Conservation (phyloP, 2,888 invertebrate genomes). For the Anthophora plumipes region DNA sequence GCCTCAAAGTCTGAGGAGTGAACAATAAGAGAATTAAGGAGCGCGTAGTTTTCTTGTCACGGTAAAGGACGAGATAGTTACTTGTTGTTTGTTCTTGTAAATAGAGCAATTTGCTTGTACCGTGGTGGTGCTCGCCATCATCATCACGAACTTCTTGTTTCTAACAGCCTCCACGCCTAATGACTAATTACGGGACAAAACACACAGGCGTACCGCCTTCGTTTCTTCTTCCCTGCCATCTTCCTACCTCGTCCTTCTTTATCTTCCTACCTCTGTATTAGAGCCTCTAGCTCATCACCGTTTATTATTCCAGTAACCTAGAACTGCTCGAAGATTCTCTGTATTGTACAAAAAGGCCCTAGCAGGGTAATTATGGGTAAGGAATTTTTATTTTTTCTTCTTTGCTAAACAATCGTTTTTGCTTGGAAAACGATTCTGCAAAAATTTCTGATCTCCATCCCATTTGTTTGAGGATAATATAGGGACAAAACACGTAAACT, state of each 20-base stretch:
- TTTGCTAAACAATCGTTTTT: no score
- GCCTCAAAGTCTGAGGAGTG: neutral
- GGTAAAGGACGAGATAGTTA: neutral
- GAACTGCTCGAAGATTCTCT: neutral
- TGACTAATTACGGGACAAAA: slow-evolving; percentile 23
- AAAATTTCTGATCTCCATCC: no score
- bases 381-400: no score
- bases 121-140: slow-evolving; percentile 4
- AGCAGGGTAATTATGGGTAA: no score
- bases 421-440: no score
- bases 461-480: no score
- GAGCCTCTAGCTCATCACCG: neutral
- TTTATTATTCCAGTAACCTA: neutral
- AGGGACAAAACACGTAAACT: no score
- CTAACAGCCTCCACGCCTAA: slow-evolving; percentile 1
- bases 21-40: neutral
- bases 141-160: slow-evolving; percentile 23
- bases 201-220: neutral
- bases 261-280: no score
- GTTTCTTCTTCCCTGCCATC: slow-evolving; percentile 4
- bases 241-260: neutral
- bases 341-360: neutral
- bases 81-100: slow-evolving; percentile 20
- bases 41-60: neutral
- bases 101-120: slow-evolving; percentile 6